phyloP scores from a whole-genome alignment of 1,140 invertebrate genomes.

The Mycetomoellerius zeteki region DNA sequence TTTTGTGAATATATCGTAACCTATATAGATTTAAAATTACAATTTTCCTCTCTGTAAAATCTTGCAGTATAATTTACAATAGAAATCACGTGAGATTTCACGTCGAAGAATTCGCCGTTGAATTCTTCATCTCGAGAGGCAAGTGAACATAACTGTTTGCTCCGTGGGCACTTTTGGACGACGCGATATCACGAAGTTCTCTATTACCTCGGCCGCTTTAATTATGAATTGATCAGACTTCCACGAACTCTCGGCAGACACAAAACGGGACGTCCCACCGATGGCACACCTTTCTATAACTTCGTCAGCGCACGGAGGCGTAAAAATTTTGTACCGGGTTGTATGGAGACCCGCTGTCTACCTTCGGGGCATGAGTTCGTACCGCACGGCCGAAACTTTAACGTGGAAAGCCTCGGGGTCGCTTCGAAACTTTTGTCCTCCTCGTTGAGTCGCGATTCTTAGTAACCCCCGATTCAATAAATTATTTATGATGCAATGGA shows the following conservation, averaged over 20 bases:
- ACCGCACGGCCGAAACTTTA: slow-evolving; percentile 66
- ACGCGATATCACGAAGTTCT: slow-evolving; percentile 67
- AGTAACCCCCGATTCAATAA: slow-evolving; percentile 77
- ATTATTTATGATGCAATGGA: slow-evolving; percentile 78
- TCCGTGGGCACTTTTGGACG: slow-evolving; percentile 24
- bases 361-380: slow-evolving; percentile 55
- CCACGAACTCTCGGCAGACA: slow-evolving; percentile 75
- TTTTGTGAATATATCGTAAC: too few species aligned
- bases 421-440: slow-evolving; percentile 71
- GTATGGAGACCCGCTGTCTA: slow-evolving; percentile 60
- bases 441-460: slow-evolving; percentile 64
- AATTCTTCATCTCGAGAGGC: slow-evolving; percentile 67
- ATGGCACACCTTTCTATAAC: slow-evolving; percentile 52
- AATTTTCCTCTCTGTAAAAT: neutral
- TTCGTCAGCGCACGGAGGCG: slow-evolving; percentile 48
- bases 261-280: slow-evolving; percentile 48
- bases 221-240: slow-evolving; percentile 81
- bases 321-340: slow-evolving; percentile 74
- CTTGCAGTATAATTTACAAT: slow-evolving; percentile 37
- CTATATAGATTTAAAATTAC: neutral
- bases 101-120: slow-evolving; percentile 45
- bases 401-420: slow-evolving; percentile 60
- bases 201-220: slow-evolving; percentile 69
- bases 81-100: slow-evolving; percentile 46
- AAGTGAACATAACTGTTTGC: slow-evolving; percentile 50